Percentiles rank a stretch among this genome's conserved stretches.
Conservation (phyloP, 2,113 vertebrate genomes). For the Callipepla californica region DNA sequence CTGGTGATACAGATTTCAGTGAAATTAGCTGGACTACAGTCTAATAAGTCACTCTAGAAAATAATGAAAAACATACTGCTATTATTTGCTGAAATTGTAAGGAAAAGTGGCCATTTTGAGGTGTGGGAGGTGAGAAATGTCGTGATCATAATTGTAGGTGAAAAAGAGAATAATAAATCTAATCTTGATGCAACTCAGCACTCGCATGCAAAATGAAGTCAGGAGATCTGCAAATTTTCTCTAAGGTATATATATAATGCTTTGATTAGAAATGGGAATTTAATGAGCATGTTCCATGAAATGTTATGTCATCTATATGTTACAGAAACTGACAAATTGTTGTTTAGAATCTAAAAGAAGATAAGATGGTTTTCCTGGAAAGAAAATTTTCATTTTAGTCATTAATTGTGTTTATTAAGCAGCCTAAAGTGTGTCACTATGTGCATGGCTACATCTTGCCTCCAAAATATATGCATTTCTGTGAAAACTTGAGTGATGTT, state of each 20-base stretch:
- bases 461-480: neutral
- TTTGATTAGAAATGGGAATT: neutral
- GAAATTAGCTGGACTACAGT: neutral
- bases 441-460: neutral
- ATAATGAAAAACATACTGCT: neutral
- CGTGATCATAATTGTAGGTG: neutral
- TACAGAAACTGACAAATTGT: neutral
- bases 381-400: neutral
- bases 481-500: neutral
- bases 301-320: neutral
- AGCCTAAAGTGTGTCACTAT: neutral
- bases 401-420: neutral
- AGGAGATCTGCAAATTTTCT: neutral
- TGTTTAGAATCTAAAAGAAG: neutral
- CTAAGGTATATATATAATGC: neutral
- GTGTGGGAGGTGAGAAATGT: rapidly evolving
- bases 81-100: neutral
- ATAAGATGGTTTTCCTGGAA: neutral
- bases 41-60: neutral
- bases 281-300: neutral
- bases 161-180: neutral
- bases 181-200: neutral
- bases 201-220: neutral
- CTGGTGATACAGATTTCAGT: neutral
- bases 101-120: neutral